phyloP scores from a whole-genome alignment of 2,888 invertebrate genomes.

The Arctia plantaginis region DNA sequence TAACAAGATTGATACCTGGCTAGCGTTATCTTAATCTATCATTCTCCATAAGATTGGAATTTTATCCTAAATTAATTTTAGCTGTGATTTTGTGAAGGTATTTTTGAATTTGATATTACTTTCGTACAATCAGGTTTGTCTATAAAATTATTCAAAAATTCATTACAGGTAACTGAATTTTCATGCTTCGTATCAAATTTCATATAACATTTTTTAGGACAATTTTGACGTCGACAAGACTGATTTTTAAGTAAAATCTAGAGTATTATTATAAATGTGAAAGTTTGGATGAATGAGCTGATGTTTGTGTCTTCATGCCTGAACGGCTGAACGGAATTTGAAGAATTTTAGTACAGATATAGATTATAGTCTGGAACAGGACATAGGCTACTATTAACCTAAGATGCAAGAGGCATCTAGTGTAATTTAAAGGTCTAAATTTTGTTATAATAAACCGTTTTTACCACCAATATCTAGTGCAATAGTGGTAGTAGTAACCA shows the following conservation, averaged over 20 bases:
- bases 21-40: constrained; percentile 16
- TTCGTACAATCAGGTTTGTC: background rate
- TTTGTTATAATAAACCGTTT: too few species aligned
- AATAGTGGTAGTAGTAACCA: too few species aligned
- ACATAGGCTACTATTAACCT: too few species aligned
- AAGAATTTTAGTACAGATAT: background rate
- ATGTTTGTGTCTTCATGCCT: background rate
- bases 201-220: background rate
- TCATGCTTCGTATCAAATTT: background rate
- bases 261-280: background rate
- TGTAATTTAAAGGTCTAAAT: too few species aligned
- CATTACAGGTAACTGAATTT: background rate
- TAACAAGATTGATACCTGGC: constrained; percentile 9
- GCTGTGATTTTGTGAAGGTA: constrained; percentile 6
- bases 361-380: background rate
- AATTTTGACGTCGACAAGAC: background rate
- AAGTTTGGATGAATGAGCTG: background rate
- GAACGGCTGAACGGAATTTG: background rate
- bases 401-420: too few species aligned
- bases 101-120: constrained; percentile 5
- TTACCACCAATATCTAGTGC: too few species aligned
- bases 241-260: background rate
- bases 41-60: background rate
- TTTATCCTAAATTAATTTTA: constrained; percentile 13
- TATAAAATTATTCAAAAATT: background rate